Evolutionary conservation across 2,113 vertebrate species (phyloP), one percentile per base, ranked within the genome.

Genomic region (Syrrhaptes paradoxus): DNA sequence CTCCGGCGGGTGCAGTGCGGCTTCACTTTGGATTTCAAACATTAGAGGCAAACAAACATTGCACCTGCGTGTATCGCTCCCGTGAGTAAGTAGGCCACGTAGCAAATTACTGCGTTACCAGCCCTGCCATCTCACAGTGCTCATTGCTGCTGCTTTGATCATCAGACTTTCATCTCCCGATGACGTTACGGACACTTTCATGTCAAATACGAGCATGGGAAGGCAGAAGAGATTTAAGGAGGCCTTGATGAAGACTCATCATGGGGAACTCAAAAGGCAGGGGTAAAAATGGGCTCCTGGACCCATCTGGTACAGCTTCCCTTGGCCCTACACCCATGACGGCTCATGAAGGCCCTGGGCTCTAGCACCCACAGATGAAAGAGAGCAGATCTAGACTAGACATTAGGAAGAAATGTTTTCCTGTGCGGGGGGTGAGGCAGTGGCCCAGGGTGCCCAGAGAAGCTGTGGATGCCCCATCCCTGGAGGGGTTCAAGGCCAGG

Each of bases 81-180:
- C 75, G 73, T 74, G 65, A 74, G 76, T 96, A 97, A 97, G 92
- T 97, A 97, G 93, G 92, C 92, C 96, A 96, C 68, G 17, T 8
- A 86, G 68, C 93, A 92, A 95, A 95, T 96, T 96, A 96, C 93
- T 89, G 83, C 59, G 94, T 67, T 75, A 96, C 92, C 79, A 93
- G 93, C 88, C 84, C 85, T 81, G 81, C 83, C 96, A 93, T 78
- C 95, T 92, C 95, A 88, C 74, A 86, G 74, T 52, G 93, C 94
- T 97, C 94, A 81, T 12, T 25, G 86, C 93, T 84, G 93, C 92
- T 90, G 88, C 96, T 96, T 97, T 97, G 96, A 97, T 97, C 96
- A 96, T 66, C 94, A 92, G 34, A 68, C 96, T 97, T 97, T 97
- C 95, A 97, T 97, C 96, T 97, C 48, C 52, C 0, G 1, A 59